Percentiles rank a stretch among this genome's conserved stretches.
Conservation (phyloP, 2,797 vertebrate genomes). For the Premnoplex brunnescens region DNA sequence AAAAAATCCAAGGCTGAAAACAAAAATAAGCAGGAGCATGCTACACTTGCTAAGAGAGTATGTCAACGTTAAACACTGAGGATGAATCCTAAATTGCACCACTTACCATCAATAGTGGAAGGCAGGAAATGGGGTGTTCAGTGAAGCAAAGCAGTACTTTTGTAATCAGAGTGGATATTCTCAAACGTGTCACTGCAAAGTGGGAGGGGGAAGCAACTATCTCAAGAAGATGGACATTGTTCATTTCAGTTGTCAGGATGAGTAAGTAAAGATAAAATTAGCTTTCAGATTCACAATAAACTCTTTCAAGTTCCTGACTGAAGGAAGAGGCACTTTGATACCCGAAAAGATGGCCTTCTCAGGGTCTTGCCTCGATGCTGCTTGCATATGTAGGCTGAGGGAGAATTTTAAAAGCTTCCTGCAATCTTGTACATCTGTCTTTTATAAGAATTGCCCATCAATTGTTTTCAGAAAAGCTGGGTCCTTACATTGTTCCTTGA, state of each 20-base stretch:
- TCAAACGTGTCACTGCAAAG: not conserved
- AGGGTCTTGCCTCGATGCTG: not conserved
- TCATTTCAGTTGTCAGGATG: not conserved
- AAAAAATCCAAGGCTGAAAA: not conserved
- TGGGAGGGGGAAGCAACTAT: not conserved
- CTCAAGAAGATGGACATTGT: not conserved
- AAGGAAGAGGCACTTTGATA: not conserved
- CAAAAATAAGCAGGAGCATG: not conserved
- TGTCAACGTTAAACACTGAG: not conserved
- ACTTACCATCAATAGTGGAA: not conserved
- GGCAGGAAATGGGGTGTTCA: not conserved
- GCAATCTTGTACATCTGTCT: not conserved
- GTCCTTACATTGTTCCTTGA: not conserved
- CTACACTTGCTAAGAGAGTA: not conserved
- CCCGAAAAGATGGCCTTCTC: not conserved
- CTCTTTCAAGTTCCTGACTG: not conserved
- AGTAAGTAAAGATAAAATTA: conserved; percentile 8
- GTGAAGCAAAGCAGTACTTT: not conserved
- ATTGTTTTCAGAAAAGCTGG: not conserved
- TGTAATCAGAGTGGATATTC: not conserved
- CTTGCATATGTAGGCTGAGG: not conserved
- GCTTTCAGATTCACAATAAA: not conserved
- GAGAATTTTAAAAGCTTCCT: not conserved
- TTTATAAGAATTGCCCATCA: not conserved
- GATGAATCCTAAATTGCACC: not conserved